Evolutionary conservation across 2,888 invertebrate genomes (phyloP), one percentile per base, ranked within the genome.

Genomic region (Tinea trinotella): DNA sequence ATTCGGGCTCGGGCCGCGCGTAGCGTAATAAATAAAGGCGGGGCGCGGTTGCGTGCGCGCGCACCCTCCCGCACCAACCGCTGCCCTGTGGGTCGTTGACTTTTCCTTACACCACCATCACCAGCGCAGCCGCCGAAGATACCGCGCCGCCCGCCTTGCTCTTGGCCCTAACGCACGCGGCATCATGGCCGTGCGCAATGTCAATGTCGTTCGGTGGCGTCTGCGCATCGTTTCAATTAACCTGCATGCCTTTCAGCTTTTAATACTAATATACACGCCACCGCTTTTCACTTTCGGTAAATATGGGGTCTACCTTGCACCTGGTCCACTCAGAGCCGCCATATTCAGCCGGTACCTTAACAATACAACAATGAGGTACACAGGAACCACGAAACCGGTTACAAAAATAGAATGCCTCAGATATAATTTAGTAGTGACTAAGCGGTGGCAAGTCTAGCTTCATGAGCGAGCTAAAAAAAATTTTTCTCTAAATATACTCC

Each of bases 11-110:
- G 73, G 72, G 68, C 75, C 76, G 79, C 81, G 75, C 81, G 82
- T 80, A 81, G 76, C 79, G 83, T 84, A 84, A 83, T 83, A 83
- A 84, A 83, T 83, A 84, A 84, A 84, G 82, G 83, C 82, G 82
- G 84, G 82, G 84, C 82, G 79, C 80, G 77, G 79, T 75, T 80
- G 78, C 77, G 79, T 82, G 83, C 82, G 83, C 76, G 82, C 83
- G 82, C 83, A 83, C 81, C 79, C 76, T 81, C 82, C 81, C 82
- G 61, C 61, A 59, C 60, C 76, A 70, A 74, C 71, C 74, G 67
- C 68, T 22, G 35, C 74, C 72, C 73, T 71, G 75, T 73, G 66
- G 84, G 84, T 83, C 84, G 78, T 81, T 83, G 84, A 84, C 84
- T 76, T 72, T 64, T 57, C 60, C 57, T 62, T 62, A 62, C 62